These are phyloP conservation scores for Lepidocolaptes lacrymiger DNA, from an alignment of 2,797 vertebrate genomes.

Conservation along the genomic window DNA sequence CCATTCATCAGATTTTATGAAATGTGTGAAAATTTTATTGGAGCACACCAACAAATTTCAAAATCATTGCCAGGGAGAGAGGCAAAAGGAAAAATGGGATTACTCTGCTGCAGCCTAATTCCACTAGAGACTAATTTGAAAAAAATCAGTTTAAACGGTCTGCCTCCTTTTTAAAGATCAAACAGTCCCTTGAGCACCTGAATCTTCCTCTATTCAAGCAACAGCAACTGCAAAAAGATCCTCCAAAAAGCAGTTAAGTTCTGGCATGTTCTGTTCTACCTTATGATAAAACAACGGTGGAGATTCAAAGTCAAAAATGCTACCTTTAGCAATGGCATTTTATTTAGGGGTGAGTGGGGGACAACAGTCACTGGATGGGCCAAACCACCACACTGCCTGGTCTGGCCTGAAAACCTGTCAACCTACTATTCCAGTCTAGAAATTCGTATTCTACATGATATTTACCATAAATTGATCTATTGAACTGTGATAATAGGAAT, in stretches of 20 bases:
- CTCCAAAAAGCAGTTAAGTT: not conserved
- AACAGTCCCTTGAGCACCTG: not conserved
- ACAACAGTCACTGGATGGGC: not conserved
- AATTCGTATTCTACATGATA: not conserved
- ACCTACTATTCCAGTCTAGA: not conserved
- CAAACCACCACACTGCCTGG: not conserved
- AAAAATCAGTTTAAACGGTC: not conserved
- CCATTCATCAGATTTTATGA: not conserved
- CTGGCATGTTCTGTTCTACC: accelerated
- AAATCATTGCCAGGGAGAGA: not conserved
- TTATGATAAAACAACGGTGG: not conserved
- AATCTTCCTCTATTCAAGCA: not conserved
- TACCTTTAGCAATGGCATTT: not conserved
- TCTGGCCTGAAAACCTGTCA: not conserved
- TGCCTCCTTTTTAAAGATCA: not conserved
- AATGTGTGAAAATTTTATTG: not conserved
- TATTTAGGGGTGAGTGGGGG: not conserved
- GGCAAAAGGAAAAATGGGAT: not conserved
- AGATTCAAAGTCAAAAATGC: not conserved
- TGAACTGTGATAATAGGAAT: not conserved
- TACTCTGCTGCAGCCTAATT: not conserved
- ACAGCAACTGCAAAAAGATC: not conserved
- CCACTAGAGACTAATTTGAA: not conserved
- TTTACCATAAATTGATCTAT: not conserved
- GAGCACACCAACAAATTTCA: not conserved